Evolutionary conservation across 2,113 vertebrate species (phyloP).

Genomic region (Etheostoma cragini): DNA sequence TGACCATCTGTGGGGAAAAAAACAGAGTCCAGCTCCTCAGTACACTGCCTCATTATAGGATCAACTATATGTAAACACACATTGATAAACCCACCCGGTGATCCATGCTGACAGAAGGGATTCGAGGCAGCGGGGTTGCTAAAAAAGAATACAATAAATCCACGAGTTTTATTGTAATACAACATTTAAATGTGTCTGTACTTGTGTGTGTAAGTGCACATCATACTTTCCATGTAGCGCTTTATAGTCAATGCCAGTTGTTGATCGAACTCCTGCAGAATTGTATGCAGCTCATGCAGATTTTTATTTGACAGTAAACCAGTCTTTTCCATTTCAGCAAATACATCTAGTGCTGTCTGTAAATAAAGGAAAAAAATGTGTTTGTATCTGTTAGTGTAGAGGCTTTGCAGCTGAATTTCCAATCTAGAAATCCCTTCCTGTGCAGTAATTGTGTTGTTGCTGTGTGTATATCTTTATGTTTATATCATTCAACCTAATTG

Average conservation of each 20-base stretch:
- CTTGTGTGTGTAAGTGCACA: not conserved
- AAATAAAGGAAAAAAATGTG: slow-evolving; percentile 4
- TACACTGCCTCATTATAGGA: not conserved
- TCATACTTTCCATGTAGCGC: slow-evolving; percentile 28
- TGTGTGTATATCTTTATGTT: not conserved
- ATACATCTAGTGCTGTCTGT: slow-evolving; percentile 79
- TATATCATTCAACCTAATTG: not conserved
- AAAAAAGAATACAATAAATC: not conserved
- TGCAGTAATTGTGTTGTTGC: not conserved
- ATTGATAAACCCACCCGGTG: slow-evolving; percentile 47
- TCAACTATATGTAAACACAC: not conserved
- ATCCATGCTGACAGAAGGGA: slow-evolving; percentile 3
- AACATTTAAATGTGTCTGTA: not conserved
- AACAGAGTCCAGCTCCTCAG: not conserved
- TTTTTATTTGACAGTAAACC: slow-evolving; percentile 56
- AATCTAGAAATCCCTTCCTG: not conserved
- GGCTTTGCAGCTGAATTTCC: not conserved
- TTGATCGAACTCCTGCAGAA: slow-evolving; percentile 42
- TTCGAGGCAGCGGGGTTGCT: fast-evolving
- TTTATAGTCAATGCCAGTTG: slow-evolving; percentile 51
- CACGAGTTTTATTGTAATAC: not conserved
- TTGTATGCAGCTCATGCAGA: slow-evolving; percentile 17
- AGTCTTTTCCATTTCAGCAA: slow-evolving; percentile 81
- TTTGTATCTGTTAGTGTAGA: not conserved
- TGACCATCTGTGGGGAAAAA: slow-evolving; percentile 28